Base-by-base conservation (phyloP, 2,797 vertebrate species). In the Macrochelys suwanniensis region DNA sequence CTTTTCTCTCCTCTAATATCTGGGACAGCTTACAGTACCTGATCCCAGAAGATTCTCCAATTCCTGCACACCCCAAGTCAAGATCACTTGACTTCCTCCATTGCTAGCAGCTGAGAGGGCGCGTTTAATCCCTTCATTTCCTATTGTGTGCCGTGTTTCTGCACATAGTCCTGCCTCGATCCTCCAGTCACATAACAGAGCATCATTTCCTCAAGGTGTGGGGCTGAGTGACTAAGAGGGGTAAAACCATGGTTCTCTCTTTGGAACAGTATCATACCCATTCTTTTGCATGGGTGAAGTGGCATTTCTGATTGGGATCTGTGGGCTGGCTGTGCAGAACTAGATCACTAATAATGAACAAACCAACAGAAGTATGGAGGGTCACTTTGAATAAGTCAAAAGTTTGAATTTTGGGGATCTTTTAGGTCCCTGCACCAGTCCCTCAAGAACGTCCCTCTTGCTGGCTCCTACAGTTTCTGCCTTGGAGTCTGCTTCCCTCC, bases 121-220 rank as follows among this genome's bases (percentile, higher is more conserved):
- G 53, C 51, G 31, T 10, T 87, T 79, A 5, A 13, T 76, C 56
- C 51, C 45, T 71, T 68, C n/a, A 6, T 50, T 88, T 79, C 68
- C 26, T 17, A 1, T 49, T 1, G 33, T 65, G 5, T 1, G 0
- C 21, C 28, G 49, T 26, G 9, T 56, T 77, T n/a, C 11, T 11
- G 3, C 49, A 5, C 89, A 28, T 86, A 5, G 5, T 53, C 57
- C 45, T 1, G 0, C 45, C 80, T 88, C 11, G 81, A 16, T 53
- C 59, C 84, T 92, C 28, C 1, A 50, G 1, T 93, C 81, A 85
- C 94, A 56, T 26, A 78, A 26, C 25, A 19, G 49, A 88, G 6
- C 15, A 5, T 61, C 47, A 28, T 88, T 49, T 45, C 25, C 28
- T 31, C 11, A 59, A 54, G 77, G 17, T 45, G 59, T 84, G 4